A percentile compares a stretch with the other conserved stretches of the same genome.
These are phyloP conservation scores for Montipora efflorescens DNA, from an alignment of 64 coral and sea anemone genomes.

Conservation along the genomic window DNA sequence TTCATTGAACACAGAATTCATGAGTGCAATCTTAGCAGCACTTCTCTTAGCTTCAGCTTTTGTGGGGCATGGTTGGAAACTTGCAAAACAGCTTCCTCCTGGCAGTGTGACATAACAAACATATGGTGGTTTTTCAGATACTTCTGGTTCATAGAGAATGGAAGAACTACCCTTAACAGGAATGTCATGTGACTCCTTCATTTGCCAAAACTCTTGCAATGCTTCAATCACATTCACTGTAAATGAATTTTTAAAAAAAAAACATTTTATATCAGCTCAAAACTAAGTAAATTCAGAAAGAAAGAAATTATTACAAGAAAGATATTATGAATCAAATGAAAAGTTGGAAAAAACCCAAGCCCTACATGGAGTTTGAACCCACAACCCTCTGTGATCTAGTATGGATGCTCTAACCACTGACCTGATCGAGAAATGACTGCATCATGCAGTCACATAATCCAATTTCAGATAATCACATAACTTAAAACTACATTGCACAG, in stretches of 20 bases:
- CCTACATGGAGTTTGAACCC: no score
- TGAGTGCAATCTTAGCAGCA: slow-evolving; percentile 92
- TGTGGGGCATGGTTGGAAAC: slow-evolving; percentile 91
- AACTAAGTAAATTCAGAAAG: no score
- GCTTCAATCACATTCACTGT: slow-evolving; percentile 92
- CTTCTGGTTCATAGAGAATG: slow-evolving; percentile 84
- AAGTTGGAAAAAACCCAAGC: no score
- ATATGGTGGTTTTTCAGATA: slow-evolving; percentile 83
- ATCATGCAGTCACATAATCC: no score
- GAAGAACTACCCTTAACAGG: slow-evolving; percentile 23
- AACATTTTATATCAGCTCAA: no score
- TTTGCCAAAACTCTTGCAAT: slow-evolving; percentile 95
- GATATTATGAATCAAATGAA: no score
- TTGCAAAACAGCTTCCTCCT: slow-evolving; percentile 90
- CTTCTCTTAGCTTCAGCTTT: slow-evolving; percentile 91
- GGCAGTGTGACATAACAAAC: slow-evolving; percentile 94
- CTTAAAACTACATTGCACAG: no score
- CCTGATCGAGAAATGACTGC: no score
- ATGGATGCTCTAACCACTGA: no score
- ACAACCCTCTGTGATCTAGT: no score
- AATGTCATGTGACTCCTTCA: slow-evolving; percentile 76
- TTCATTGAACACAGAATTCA: slow-evolving; percentile 98
- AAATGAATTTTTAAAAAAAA: not conserved
- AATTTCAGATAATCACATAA: no score
- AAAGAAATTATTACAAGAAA: no score